phyloP scores from a whole-genome alignment of 2,113 vertebrate genomes.

The Apteryx owenii region DNA sequence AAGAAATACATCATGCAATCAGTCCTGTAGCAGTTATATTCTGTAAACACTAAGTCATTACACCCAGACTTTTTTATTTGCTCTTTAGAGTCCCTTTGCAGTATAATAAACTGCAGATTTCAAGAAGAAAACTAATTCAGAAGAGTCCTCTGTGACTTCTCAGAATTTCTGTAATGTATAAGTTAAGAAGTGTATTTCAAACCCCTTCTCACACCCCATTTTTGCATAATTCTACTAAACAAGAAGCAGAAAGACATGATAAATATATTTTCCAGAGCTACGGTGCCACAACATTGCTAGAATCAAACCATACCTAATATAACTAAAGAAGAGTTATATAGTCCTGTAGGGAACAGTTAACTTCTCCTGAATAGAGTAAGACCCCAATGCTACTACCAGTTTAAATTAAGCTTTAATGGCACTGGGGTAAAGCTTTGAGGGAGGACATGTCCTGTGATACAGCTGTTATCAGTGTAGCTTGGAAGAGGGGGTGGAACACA shows the following conservation, averaged over 20 bases:
- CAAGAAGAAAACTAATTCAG: slow-evolving; percentile 44
- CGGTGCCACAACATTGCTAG: neutral
- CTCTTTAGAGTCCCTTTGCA: slow-evolving; percentile 17
- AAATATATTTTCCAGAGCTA: slow-evolving; percentile 2
- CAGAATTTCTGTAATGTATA: neutral
- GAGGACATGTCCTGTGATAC: neutral
- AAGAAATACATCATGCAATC: slow-evolving; percentile 79
- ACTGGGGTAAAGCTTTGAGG: neutral
- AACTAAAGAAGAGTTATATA: neutral
- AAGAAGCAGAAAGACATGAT: neutral
- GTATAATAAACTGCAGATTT: slow-evolving; percentile 63
- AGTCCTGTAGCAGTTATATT: slow-evolving; percentile 64
- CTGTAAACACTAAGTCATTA: slow-evolving; percentile 67
- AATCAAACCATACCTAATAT: neutral
- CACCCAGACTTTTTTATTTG: slow-evolving; percentile 55
- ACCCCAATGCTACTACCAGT: neutral
- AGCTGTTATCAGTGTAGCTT: neutral
- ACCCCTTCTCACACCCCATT: neutral
- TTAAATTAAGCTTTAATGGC: neutral
- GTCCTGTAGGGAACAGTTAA: neutral
- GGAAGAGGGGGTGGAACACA: neutral
- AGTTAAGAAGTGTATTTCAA: neutral
- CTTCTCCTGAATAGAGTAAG: neutral
- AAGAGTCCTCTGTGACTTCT: slow-evolving; percentile 19
- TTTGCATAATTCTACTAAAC: slow-evolving; percentile 22